Evolutionary conservation across 2,797 vertebrate species (phyloP).

Genomic region (Chelon labrosus): DNA sequence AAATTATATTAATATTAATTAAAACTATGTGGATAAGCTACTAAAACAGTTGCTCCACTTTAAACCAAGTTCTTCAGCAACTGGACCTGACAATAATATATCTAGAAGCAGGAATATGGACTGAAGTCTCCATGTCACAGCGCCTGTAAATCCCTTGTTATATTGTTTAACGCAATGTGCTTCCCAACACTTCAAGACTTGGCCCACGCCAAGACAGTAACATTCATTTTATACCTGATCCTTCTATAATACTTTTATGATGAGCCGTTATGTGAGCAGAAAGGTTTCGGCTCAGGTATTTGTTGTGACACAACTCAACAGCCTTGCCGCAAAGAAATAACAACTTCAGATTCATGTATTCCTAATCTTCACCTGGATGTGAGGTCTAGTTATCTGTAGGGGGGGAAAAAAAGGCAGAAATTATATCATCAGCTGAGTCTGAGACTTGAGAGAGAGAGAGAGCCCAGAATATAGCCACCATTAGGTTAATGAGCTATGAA

Average conservation of each 20-base stretch:
- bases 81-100: neutral
- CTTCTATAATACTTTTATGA: neutral
- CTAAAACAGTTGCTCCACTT: neutral
- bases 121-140: neutral
- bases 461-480: constrained; percentile 42
- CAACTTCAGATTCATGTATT: neutral
- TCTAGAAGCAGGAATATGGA: neutral
- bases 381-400: constrained; percentile 35
- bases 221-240: neutral
- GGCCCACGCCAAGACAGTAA: neutral
- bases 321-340: neutral
- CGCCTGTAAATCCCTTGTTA: neutral
- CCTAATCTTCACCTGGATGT: constrained; percentile 14
- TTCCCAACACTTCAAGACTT: neutral
- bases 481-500: constrained; percentile 81
- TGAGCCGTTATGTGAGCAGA: neutral
- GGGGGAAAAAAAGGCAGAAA: constrained; percentile 49
- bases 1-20: too few relatives aligned
- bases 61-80: neutral
- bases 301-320: constrained; percentile 12
- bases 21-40: too few relatives aligned
- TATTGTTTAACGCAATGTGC: neutral
- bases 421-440: constrained; percentile 56
- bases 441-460: constrained; percentile 19
- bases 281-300: constrained; percentile 2